phyloP scores from a whole-genome alignment of 2,888 invertebrate species.

The Strigamia crassipes region DNA sequence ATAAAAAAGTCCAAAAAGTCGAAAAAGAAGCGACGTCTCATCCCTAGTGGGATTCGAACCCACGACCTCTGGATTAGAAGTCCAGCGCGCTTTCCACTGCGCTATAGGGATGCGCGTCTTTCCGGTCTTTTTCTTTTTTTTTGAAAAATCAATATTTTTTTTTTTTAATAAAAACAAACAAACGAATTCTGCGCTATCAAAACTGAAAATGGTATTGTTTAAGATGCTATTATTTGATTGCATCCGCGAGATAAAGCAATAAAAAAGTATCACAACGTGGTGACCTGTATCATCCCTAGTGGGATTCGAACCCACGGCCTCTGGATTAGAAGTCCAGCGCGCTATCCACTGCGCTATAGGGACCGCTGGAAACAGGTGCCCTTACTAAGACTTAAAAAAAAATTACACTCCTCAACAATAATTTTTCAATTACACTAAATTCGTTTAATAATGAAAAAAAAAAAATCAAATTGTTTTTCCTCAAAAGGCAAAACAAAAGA shows the following conservation, averaged over 20 bases:
- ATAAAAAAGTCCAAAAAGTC: too few relatives aligned
- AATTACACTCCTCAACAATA: too few relatives aligned
- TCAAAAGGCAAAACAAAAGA: too few relatives aligned
- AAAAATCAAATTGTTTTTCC: too few relatives aligned
- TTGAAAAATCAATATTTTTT: neutral
- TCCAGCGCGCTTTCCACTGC: neutral
- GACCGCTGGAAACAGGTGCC: neutral
- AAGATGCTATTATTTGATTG: neutral
- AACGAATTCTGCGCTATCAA: neutral
- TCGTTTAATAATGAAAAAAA: too few relatives aligned
- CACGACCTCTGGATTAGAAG: neutral
- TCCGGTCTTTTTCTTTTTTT: neutral
- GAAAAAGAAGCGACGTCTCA: neutral
- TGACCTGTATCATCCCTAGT: neutral
- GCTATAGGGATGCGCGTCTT: neutral
- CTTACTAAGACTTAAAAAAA: too few relatives aligned
- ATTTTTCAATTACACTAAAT: too few relatives aligned
- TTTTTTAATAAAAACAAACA: neutral
- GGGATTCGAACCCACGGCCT: conserved; percentile 34
- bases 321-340: conserved; percentile 37
- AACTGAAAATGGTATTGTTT: neutral
- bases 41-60: neutral
- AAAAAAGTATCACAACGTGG: neutral
- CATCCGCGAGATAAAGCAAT: neutral
- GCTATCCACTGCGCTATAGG: conserved; percentile 32